These are phyloP conservation scores for Thera britannica DNA, from an alignment of 2,888 invertebrate species.

Conservation along the genomic window DNA sequence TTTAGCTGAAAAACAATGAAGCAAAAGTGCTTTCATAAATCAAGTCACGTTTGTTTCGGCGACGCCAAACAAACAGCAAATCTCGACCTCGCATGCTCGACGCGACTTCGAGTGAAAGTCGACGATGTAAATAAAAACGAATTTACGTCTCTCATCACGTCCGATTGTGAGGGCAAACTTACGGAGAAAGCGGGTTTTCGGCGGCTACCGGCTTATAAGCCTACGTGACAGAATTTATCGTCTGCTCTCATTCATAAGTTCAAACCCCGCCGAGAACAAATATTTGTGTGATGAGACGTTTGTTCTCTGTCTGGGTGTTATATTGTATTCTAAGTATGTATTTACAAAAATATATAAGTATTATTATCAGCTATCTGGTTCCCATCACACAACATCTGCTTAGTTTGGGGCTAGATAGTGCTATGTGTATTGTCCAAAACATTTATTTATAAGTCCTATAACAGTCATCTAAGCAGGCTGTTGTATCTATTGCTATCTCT, in stretches of 20 bases:
- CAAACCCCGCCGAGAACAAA: no score
- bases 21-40: conserved; percentile 34
- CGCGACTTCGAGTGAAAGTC: conserved; percentile 55
- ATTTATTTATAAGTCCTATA: no score
- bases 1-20: conserved; percentile 13
- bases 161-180: conserved; percentile 38
- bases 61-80: conserved; percentile 43
- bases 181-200: conserved; percentile 7
- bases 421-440: no score
- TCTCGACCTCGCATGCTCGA: conserved; percentile 46
- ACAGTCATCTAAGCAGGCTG: no score
- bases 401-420: no score
- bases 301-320: no score
- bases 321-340: no score
- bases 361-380: no score
- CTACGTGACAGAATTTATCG: not conserved
- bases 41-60: conserved; percentile 45
- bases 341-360: no score
- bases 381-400: no score
- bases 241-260: not conserved
- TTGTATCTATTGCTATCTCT: no score
- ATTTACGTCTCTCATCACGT: conserved; percentile 48
- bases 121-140: conserved; percentile 52
- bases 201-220: not conserved
- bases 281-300: no score